Base-by-base conservation (phyloP, 2,113 vertebrate species). In the Burhinus bistriatus region DNA sequence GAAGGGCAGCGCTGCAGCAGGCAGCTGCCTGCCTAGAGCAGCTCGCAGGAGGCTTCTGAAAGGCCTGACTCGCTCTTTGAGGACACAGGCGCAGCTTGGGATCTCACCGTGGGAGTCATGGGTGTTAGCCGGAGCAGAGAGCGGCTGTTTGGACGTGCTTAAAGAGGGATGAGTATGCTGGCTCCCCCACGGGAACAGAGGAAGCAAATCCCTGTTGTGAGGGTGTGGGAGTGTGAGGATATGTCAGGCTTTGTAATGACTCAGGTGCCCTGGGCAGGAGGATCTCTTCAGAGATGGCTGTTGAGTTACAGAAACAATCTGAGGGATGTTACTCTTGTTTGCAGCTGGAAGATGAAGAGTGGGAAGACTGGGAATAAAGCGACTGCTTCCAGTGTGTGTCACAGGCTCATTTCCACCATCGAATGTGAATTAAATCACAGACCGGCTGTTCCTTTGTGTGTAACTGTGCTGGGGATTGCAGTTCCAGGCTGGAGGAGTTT, bases 321-420 rank as follows among this genome's bases (percentile, higher is more conserved):
- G 26, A 34, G 51, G 52, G 81, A 3, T 77, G 7, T 89, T 80
- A 11, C 52, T 97, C 84, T 90, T 17, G 26, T 83, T 96, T 96
- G 68, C 98, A 99, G 99, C 96, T 99, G 98, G 99, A 98, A 85
- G 99, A 99, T 25, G 99, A 99, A 93, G 99, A 99, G 95, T 99
- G 99, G 99, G 99, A 99, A 97, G 99, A 99, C 98, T 99, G 99
- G 99, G 99, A 99, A 87, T 99, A 98, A 99, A 96, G 36, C 70
- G 18, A 38, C 89, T 36, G 71, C 93, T 96, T 88, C 93, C 95
- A 94, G 88, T 9, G 42, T 85, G 93, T 83, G 51, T 87, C 89
- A 69, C 96, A 93, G 96, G 94, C 96, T 97, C 96, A 59, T 91
- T 94, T 79, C 95, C 95, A 95, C 95, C 97, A 94, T 71, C 78